Evolutionary conservation across 2,797 vertebrate genomes (phyloP), one percentile per base, ranked within the genome.

Genomic region (Eulemur coronatus): DNA sequence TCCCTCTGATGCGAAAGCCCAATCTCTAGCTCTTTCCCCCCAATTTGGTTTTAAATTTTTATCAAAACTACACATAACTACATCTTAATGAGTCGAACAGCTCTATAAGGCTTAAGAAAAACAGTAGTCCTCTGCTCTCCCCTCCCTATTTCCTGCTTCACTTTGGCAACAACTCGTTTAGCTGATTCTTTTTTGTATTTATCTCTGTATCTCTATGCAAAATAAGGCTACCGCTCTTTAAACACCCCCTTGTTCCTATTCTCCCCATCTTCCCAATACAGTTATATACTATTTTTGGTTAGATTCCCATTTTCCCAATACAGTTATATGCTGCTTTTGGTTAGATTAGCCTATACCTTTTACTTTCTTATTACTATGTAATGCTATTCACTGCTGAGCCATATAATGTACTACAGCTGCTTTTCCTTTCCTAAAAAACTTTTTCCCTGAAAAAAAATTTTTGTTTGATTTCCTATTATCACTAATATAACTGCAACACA

Each of bases 351-450:
- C 67, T 65, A 67, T 13, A 75, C 22, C 28, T 96, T 96, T 88
- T 72, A 91, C 15, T 84, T 91, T 87, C 72, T 72, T 76, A 48
- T 9, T 35, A 91, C 41, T 84, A 55, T n/a, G 26, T 46, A 55
- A 94, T 84, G 52, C 8, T 92, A 91, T 61, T 84, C 41, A 76
- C 15, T 91, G 43, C 7, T 79, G 50, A 89, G 52, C 7, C 67
- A 85, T 46, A 63, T 70, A 73, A 61, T 70, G 93, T 75, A 84
- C 33, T 57, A 55, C 80, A 46, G 41, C 15, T 85, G 50, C 38
- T 82, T 91, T 87, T 81, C 78, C 73, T 95, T 90, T 96, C 70
- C 89, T 93, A 43, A 94, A 93, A 92, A 91, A 43, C 5, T 33
- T 75, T 70, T 86, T 41, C 57, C 63, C 18, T 57, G 3, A 69